Conservation (phyloP, 1,140 invertebrate genomes). For the Arctopsyche grandis region DNA sequence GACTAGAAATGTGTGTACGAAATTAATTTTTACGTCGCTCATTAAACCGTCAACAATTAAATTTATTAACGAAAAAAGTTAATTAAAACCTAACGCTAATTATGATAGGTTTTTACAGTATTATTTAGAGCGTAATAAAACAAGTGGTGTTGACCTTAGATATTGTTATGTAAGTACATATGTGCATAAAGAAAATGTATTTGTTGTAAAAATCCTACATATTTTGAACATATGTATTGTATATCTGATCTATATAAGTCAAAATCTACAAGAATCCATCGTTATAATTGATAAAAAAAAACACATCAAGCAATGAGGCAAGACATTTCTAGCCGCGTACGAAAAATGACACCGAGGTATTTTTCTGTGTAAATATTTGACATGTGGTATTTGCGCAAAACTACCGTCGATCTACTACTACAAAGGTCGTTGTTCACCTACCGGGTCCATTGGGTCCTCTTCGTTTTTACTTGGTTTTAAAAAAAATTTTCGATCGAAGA, state of each 20-base stretch:
- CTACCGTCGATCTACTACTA: constrained; percentile 43
- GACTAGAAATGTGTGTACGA: background rate
- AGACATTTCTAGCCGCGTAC: background rate
- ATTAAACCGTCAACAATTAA: constrained; percentile 7
- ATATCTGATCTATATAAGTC: too few species aligned
- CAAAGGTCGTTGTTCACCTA: constrained; percentile 40
- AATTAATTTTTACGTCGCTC: constrained; percentile 20
- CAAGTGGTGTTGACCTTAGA: background rate
- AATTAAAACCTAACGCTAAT: background rate
- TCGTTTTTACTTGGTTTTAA: background rate
- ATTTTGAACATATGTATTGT: too few species aligned
- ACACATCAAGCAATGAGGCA: too few species aligned
- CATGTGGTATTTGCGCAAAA: constrained; percentile 37
- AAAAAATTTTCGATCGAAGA: constrained; percentile 16
- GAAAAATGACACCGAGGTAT: constrained; percentile 36
- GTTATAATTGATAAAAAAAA: too few species aligned
- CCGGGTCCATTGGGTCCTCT: constrained; percentile 18
- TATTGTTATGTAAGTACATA: too few species aligned
- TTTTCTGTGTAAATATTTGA: constrained; percentile 41
- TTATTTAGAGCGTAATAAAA: constrained; percentile 17
- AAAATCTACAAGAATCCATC: too few species aligned
- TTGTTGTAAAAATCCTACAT: too few species aligned
- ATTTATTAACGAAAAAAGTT: constrained; percentile 5
- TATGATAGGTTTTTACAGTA: constrained; percentile 1
- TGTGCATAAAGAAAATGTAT: too few species aligned